A percentile compares a stretch with the other conserved stretches of the same genome.
Evolutionary conservation across 2,113 vertebrate species (phyloP).

Genomic region (Thinocorus orbignyianus): DNA sequence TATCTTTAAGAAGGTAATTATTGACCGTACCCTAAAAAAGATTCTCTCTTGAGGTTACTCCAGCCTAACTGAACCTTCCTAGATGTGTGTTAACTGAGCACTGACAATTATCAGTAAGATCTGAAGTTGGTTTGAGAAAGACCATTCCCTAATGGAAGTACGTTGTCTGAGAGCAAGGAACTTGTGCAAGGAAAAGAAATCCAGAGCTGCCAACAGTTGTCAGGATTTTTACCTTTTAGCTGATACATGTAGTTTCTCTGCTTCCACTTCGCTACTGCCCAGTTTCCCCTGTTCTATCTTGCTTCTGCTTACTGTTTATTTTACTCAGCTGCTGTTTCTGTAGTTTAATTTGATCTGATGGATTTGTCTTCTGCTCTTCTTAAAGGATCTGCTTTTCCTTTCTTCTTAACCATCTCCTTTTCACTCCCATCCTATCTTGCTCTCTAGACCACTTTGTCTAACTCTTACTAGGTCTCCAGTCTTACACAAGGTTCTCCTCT

Average conservation of each 20-base stretch:
- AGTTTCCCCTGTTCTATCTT: neutral
- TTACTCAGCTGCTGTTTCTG: neutral
- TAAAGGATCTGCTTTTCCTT: neutral
- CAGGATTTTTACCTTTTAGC: neutral
- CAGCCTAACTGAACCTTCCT: neutral
- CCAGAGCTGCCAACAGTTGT: neutral
- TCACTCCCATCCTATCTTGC: neutral
- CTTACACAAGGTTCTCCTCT: neutral
- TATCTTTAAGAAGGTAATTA: neutral
- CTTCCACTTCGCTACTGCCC: neutral
- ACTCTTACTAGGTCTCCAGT: neutral
- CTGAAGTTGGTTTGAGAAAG: neutral
- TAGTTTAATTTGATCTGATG: neutral
- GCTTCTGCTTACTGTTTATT: neutral
- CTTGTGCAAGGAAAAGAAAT: neutral
- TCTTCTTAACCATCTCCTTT: neutral
- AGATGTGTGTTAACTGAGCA: neutral
- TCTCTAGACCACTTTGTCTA: neutral
- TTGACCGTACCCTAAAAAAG: neutral
- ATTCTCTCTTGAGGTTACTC: neutral
- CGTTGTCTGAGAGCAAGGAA: neutral
- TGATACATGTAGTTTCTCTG: neutral
- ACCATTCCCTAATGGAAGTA: neutral
- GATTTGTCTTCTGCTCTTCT: neutral
- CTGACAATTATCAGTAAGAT: neutral